Evolutionary conservation across 2,888 invertebrate species (phyloP), one percentile per base, ranked within the genome.

Genomic region (Caradrina clavipalpis): DNA sequence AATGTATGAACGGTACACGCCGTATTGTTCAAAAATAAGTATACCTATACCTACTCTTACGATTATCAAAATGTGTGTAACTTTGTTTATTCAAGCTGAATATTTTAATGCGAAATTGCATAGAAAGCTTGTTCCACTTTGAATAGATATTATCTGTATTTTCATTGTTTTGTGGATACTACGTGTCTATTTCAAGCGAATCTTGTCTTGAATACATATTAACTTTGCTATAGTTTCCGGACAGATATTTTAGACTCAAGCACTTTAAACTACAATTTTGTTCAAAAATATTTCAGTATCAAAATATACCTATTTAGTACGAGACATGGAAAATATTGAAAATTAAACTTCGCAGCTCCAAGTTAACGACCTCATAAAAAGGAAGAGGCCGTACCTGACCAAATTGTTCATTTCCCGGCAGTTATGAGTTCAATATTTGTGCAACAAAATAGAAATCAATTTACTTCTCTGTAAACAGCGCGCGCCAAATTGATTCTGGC

Each of bases 401-500:
- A 69, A 64, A 70, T 66, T 61, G 45, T 53, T 67, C 11, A 72
- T 78, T 57, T 73, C 53, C 65, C 71, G 78, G 64, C 74, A 56
- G 70, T 78, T 84, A 81, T 76, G 69, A 79, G 79, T 78, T 76
- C 69, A 73, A 74, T 84, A 80, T 85, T 83, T 84, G 83, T 81
- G 59, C 77, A 77, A 77, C 73, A 76, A 81, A 78, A 83, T 68
- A 80, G 72, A 84, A 89, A 86, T 80, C 82, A 81, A 90, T 89
- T 88, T 90, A 94, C 95, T 89, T 95, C 93, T 89, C 93, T 92
- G 85, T 95, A 95, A 84, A 95, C 91, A 78, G 94, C 90, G 80
- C 97, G 95, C 50, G 97, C 97, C 83, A 97, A 94, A 89, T 97
- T 97, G 88, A 97, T 96, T 85, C 98, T 95, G 39, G 98, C 98